phyloP scores from a whole-genome alignment of 2,113 vertebrate species.

The Recurvirostra avosetta region DNA sequence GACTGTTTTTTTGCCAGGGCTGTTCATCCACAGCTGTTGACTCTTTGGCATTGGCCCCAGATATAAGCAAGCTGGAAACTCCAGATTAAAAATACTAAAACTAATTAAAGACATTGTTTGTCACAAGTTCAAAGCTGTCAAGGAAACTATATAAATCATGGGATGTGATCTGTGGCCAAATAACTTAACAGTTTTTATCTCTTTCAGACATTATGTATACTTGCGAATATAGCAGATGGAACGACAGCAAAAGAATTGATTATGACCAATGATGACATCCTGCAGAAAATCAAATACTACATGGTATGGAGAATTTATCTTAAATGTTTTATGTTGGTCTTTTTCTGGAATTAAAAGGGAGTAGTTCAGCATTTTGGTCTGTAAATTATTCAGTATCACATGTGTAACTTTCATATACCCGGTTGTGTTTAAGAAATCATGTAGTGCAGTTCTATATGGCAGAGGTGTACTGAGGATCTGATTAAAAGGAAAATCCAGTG shows the following conservation, averaged over 20 bases:
- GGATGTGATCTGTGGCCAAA: background rate
- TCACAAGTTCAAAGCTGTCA: background rate
- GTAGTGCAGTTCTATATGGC: background rate
- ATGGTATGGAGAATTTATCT: constrained; percentile 79
- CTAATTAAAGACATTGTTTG: constrained; percentile 19
- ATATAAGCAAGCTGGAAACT: background rate
- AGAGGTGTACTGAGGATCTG: background rate
- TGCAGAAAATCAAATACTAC: constrained; percentile 98
- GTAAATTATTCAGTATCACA: background rate
- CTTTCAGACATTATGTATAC: constrained; percentile 92
- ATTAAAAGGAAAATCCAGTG: background rate
- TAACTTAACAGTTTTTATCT: constrained; percentile 13
- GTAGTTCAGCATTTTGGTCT: background rate
- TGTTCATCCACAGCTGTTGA: background rate
- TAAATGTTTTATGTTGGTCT: background rate
- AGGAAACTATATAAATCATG: background rate
- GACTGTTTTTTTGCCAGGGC: background rate
- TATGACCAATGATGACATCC: constrained; percentile 97
- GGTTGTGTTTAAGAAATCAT: background rate
- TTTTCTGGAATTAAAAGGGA: background rate
- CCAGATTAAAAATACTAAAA: background rate
- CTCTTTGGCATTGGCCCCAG: background rate
- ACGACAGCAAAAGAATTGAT: constrained; percentile 95
- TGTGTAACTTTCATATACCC: background rate
- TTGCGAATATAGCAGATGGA: constrained; percentile 96